Percentiles rank a stretch among this genome's conserved stretches.
Evolutionary conservation across 2,888 invertebrate species (phyloP).

Genomic region (Zelleria hepariella): DNA sequence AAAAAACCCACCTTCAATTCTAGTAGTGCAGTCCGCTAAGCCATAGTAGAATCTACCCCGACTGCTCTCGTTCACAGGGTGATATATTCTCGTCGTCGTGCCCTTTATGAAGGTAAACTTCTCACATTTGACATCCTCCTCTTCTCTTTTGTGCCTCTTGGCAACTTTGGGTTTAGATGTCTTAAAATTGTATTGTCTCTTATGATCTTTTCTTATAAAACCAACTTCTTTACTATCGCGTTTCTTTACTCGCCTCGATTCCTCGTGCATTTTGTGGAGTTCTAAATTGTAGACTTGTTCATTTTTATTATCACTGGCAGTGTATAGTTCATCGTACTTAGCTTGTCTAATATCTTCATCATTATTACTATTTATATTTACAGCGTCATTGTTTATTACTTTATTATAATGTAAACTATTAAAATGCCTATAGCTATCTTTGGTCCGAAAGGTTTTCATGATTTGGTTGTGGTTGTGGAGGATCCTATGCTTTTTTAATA

Average conservation of each 20-base stretch:
- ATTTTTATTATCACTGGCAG: neutral
- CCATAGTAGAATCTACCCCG: neutral
- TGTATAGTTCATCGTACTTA: neutral
- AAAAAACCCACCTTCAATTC: neutral
- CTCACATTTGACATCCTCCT: constrained; percentile 30
- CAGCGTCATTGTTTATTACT: neutral
- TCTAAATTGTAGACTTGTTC: neutral
- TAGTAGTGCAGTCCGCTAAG: constrained; percentile 36
- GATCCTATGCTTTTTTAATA: constrained; percentile 18
- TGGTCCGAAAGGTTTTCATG: constrained; percentile 23
- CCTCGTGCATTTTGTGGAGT: neutral
- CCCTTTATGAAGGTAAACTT: constrained; percentile 23
- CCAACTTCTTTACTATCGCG: neutral
- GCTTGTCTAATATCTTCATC: constrained; percentile 31
- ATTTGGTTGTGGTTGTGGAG: constrained; percentile 4
- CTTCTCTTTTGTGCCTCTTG: constrained; percentile 5
- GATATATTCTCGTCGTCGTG: constrained; percentile 28
- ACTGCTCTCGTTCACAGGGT: too few relatives aligned
- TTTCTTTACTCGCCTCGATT: neutral
- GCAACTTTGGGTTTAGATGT: neutral
- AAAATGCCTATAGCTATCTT: constrained; percentile 6
- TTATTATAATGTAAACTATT: neutral
- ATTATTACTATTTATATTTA: neutral
- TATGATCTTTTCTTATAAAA: neutral
- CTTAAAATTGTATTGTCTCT: constrained; percentile 4